These are phyloP conservation scores for Acromyrmex charruanus DNA, from an alignment of 1,140 invertebrate genomes.

Conservation along the genomic window DNA sequence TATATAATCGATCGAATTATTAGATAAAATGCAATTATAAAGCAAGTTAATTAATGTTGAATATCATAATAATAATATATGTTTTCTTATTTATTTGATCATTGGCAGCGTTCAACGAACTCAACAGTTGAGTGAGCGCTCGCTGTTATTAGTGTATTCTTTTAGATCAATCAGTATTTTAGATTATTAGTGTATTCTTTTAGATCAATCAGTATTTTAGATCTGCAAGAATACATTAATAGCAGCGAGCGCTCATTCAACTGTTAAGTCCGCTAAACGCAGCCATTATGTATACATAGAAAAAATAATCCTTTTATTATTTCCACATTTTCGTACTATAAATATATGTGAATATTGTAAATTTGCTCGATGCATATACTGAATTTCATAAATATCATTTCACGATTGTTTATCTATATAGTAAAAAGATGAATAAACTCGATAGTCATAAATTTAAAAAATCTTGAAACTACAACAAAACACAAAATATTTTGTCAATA, in stretches of 20 bases:
- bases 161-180: too few relatives aligned
- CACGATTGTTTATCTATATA: neutral
- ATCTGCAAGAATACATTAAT: too few relatives aligned
- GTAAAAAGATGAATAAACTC: too few relatives aligned
- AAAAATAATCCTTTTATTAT: neutral
- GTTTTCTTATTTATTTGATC: neutral
- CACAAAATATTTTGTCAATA: neutral
- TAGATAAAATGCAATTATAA: neutral
- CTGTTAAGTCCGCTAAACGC: too few relatives aligned
- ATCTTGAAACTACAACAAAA: neutral
- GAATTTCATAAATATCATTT: neutral
- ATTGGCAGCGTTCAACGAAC: neutral
- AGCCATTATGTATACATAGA: neutral
- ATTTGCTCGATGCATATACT: neutral
- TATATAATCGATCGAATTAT: neutral
- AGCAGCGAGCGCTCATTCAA: too few relatives aligned
- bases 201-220: too few relatives aligned
- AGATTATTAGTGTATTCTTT: too few relatives aligned
- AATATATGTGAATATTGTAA: neutral
- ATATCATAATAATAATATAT: neutral
- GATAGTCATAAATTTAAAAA: neutral
- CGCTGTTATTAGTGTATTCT: too few relatives aligned
- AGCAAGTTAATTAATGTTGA: neutral
- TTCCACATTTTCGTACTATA: neutral
- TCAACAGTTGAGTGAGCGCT: too few relatives aligned